Evolutionary conservation across 1,140 invertebrate species (phyloP), one percentile per base, ranked within the genome.

Genomic region (Maniola jurtina): DNA sequence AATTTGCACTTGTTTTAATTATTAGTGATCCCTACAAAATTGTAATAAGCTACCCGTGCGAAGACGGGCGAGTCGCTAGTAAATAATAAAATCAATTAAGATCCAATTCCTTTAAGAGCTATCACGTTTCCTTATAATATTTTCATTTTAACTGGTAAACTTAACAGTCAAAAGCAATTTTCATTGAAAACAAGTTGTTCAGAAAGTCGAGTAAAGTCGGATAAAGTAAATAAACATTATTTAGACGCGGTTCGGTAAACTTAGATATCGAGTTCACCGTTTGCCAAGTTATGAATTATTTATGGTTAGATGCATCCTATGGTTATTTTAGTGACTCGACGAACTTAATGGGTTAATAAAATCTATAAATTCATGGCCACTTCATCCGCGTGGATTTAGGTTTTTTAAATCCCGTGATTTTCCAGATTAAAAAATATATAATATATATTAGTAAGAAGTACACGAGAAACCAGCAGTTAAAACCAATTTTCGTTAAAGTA

Each of bases 261-360:
- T 45, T 16, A 42, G 63, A 45, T 72, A 72, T 68, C 62, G 66
- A 72, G 63, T 64, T 68, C 61, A 45, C 47, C 25, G n/a, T 7
- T 48, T 61, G 64, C 42, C 59, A 48, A 60, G 61, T 68, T 75
- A 75, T 75, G 70, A 75, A 75, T 69, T 75, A 75, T 75, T 75
- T 66, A 75, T 57, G 47, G 16, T 56, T 47, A 68, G 70, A 69
- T 75, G 66, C 70, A 72, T 64, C 40, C 45, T 48, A 54, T 62
- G 52, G 54, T n/a, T 62, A 66, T 58, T 68, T 40, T 56, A 50
- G 0, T 52, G 1, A 52, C 14, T 16, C 36, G 38, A 16, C 52
- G 7, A 52, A 61, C n/a, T 34, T 15, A 35, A 36, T 48, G 36
- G 11, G 15, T 61, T 33, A 9, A 55, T 55, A 45, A 34, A 38